phyloP scores from a whole-genome alignment of 2,797 vertebrate species.

The Xiphophorus birchmanni region DNA sequence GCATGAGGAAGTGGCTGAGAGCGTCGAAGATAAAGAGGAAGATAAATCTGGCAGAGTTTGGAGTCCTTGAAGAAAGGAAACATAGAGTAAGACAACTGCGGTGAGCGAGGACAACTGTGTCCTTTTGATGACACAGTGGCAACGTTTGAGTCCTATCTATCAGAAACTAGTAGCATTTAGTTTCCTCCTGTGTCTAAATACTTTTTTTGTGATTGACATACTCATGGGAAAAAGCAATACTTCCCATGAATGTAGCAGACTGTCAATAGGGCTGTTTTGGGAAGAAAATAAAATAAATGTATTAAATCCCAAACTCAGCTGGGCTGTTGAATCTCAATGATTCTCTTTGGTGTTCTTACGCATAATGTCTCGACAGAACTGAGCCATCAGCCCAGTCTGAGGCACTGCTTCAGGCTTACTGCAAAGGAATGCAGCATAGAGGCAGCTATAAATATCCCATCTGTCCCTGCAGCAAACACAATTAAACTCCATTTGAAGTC shows the following conservation, averaged over 20 bases:
- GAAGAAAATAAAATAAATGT: conserved; percentile 33
- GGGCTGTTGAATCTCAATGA: conserved; percentile 69
- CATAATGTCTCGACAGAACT: conserved; percentile 58
- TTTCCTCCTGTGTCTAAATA: conserved; percentile 56
- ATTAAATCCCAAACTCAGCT: conserved; percentile 59
- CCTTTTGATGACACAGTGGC: conserved; percentile 53
- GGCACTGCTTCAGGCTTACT: conserved; percentile 58
- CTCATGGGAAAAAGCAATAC: conserved; percentile 42
- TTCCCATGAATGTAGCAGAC: conserved; percentile 35
- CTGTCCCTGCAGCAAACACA: conserved; percentile 34
- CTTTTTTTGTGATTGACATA: conserved; percentile 27
- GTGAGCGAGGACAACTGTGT: conserved; percentile 61
- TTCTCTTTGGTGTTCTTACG: conserved; percentile 61
- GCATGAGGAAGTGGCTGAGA: conserved; percentile 45
- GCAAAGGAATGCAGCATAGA: conserved; percentile 61
- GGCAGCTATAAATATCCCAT: conserved; percentile 56
- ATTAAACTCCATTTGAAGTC: conserved; percentile 64
- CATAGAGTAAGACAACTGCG: conserved; percentile 56
- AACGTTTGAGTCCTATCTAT: conserved; percentile 51
- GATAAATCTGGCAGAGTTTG: conserved; percentile 52
- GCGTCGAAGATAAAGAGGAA: conserved; percentile 51
- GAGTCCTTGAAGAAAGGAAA: conserved; percentile 68
- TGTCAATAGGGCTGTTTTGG: conserved; percentile 44
- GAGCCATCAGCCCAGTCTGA: conserved; percentile 51
- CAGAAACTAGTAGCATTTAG: conserved; percentile 46